These are phyloP conservation scores for Pelobates fuscus DNA, from an alignment of 2,113 vertebrate genomes.

Conservation along the genomic window DNA sequence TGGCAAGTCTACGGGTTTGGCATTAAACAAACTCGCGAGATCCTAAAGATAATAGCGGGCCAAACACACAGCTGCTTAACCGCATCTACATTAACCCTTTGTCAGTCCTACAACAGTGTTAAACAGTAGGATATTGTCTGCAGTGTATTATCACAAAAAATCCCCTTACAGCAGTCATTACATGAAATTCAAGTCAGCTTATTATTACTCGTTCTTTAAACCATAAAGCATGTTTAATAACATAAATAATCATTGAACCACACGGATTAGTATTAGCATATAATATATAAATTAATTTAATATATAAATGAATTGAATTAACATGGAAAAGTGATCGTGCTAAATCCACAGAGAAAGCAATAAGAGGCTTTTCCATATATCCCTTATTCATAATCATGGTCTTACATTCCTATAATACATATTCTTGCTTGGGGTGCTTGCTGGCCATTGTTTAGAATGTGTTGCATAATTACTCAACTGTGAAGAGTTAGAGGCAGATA, in stretches of 20 bases:
- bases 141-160: neutral
- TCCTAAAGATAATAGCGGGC: constrained; percentile 18
- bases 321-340: constrained; percentile 4
- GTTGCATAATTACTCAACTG: neutral
- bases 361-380: constrained; percentile 36
- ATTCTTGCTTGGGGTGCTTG: neutral
- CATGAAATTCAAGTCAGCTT: neutral
- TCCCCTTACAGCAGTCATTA: neutral
- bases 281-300: constrained; percentile 25
- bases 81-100: constrained; percentile 19
- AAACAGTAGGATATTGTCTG: neutral
- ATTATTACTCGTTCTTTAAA: neutral
- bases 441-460: neutral
- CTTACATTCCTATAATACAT: constrained; percentile 18
- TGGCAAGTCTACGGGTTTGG: constrained; percentile 24
- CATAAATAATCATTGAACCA: constrained; percentile 14
- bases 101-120: neutral
- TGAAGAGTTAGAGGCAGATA: neutral
- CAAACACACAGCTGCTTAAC: constrained; percentile 28
- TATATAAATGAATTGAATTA: too few relatives aligned
- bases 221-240: constrained; percentile 7
- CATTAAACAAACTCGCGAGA: constrained; percentile 17
- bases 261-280: neutral
- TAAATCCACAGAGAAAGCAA: constrained; percentile 19
- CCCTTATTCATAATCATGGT: constrained; percentile 28